A percentile compares a stretch with the other conserved stretches of the same genome.
Evolutionary conservation across 2,797 vertebrate species (phyloP).

Genomic region (Varecia variegata): DNA sequence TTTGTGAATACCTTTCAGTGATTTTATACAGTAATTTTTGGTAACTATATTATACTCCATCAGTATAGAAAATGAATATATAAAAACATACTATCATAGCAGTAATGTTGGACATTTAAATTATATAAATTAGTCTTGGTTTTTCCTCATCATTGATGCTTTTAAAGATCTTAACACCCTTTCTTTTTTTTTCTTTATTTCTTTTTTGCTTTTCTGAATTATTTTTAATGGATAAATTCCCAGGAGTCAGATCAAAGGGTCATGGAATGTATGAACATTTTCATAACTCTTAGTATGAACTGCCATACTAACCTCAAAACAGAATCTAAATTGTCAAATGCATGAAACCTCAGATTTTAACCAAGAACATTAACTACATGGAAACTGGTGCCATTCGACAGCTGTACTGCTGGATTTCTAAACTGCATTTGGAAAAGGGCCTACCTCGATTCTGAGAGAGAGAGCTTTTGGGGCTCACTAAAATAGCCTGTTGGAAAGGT

Average conservation of each 20-base stretch:
- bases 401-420: neutral
- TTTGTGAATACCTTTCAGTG: neutral
- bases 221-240: neutral
- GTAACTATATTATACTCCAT: neutral
- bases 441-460: neutral
- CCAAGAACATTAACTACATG: neutral
- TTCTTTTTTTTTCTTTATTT: neutral
- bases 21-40: neutral
- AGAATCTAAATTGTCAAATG: conserved; percentile 3
- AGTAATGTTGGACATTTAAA: neutral
- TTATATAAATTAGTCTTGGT: neutral
- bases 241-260: conserved; percentile 3
- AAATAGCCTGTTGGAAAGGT: neutral
- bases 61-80: neutral
- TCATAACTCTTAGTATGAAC: neutral
- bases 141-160: neutral
- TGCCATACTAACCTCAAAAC: neutral
- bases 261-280: neutral
- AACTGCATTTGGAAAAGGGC: neutral
- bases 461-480: neutral
- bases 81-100: neutral
- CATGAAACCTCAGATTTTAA: neutral
- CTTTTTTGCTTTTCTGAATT: neutral
- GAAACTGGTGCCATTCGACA: neutral
- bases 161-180: neutral